Evolutionary conservation across 2,113 vertebrate species (phyloP).

Genomic region (Triplophysa rosa): DNA sequence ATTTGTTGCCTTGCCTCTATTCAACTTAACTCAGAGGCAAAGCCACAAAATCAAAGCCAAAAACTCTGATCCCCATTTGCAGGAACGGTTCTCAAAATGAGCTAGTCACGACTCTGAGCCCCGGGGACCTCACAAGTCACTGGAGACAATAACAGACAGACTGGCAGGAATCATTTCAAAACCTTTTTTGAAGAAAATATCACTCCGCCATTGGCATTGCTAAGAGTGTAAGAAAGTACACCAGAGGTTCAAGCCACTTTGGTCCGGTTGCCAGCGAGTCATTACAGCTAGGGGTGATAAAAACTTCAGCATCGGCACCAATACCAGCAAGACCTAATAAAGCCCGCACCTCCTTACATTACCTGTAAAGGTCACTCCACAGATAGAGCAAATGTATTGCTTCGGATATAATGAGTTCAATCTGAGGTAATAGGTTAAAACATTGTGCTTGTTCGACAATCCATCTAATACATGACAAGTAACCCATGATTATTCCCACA

Average conservation of each 20-base stretch:
- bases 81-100: not conserved
- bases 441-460: not conserved
- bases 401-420: not conserved
- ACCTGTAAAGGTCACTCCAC: slow-evolving; percentile 25
- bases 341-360: not conserved
- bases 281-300: slow-evolving; percentile 31
- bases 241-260: slow-evolving; percentile 29
- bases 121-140: not conserved
- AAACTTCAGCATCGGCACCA: not conserved
- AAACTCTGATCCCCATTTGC: not conserved
- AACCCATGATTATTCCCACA: slow-evolving; percentile 1
- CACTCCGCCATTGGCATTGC: slow-evolving; percentile 12
- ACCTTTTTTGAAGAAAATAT: slow-evolving; percentile 27
- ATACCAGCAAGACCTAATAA: not conserved
- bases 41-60: too few species aligned
- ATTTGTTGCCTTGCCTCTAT: too few species aligned
- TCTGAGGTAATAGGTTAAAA: not conserved
- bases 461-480: slow-evolving; percentile 1
- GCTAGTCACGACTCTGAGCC: not conserved
- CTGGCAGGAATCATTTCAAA: slow-evolving; percentile 5
- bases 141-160: slow-evolving; percentile 31
- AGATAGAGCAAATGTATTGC: slow-evolving; percentile 16
- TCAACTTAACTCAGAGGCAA: too few species aligned
- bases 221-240: slow-evolving; percentile 4
- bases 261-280: slow-evolving; percentile 19